A percentile compares a stretch with the other conserved stretches of the same genome.
phyloP scores from a whole-genome alignment of 2,888 invertebrate species.

The Ormyrus rosae region DNA sequence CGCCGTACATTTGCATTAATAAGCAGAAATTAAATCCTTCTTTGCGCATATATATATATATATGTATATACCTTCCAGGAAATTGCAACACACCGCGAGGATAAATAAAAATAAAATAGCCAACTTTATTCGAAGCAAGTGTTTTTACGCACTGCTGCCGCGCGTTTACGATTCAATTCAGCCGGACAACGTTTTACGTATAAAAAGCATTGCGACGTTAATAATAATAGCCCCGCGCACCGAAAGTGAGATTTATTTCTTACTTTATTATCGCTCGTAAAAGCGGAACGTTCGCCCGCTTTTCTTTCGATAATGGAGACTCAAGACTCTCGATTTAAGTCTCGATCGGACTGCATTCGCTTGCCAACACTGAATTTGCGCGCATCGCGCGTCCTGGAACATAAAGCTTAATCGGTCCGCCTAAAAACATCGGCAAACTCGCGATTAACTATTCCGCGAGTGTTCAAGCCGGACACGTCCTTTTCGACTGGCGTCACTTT shows the following conservation, averaged over 20 bases:
- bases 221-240: not conserved
- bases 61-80: not conserved
- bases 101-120: not conserved
- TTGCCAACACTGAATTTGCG: constrained; percentile 2
- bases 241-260: not conserved
- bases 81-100: not conserved
- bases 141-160: not conserved
- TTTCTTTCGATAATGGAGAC: not conserved
- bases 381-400: constrained; percentile 9
- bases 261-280: not conserved
- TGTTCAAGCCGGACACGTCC: not conserved
- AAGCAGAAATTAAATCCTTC: too few species aligned
- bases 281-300: not conserved
- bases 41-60: too few species aligned
- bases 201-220: not conserved
- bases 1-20: too few species aligned
- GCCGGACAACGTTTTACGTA: not conserved
- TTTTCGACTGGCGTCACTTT: too few species aligned
- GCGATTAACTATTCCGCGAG: constrained; percentile 11
- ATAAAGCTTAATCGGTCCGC: constrained; percentile 17
- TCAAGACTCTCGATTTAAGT: too few species aligned
- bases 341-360: constrained; percentile 5
- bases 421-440: constrained; percentile 3
- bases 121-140: not conserved
- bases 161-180: not conserved